These are phyloP conservation scores for Apoda limacodes DNA, from an alignment of 2,888 invertebrate species.

Conservation along the genomic window DNA sequence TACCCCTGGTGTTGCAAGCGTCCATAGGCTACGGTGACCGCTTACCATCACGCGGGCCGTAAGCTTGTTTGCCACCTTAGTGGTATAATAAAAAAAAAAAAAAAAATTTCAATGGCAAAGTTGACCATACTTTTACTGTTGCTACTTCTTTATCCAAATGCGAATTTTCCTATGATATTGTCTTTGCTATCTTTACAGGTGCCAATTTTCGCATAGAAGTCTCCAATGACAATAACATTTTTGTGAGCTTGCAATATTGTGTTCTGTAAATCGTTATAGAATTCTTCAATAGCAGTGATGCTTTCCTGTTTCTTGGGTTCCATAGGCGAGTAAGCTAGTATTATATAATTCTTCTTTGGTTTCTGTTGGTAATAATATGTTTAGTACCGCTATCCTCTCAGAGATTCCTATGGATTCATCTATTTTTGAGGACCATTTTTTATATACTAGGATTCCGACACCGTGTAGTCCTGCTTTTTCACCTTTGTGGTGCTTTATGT, in stretches of 20 bases:
- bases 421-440: slow-evolving; percentile 13
- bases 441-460: slow-evolving; percentile 13
- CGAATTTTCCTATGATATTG: background rate
- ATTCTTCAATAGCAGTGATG: slow-evolving; percentile 4
- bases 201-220: slow-evolving; percentile 7
- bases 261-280: slow-evolving; percentile 5
- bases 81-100: no score
- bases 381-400: slow-evolving; percentile 14
- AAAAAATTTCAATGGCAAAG: no score
- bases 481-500: slow-evolving; percentile 10
- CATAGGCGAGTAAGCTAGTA: slow-evolving; percentile 11
- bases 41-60: no score
- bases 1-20: no score
- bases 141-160: background rate
- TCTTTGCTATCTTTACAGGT: background rate
- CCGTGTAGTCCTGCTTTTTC: slow-evolving; percentile 10
- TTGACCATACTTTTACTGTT: no score
- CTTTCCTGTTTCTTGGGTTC: slow-evolving; percentile 12
- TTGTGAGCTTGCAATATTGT: slow-evolving; percentile 5
- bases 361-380: slow-evolving; percentile 6
- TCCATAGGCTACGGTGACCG: no score
- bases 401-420: no score
- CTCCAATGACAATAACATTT: slow-evolving; percentile 7
- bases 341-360: slow-evolving; percentile 7
- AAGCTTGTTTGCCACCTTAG: no score